Conservation (phyloP, 2,797 vertebrate species). For the Eulemur rubriventer region DNA sequence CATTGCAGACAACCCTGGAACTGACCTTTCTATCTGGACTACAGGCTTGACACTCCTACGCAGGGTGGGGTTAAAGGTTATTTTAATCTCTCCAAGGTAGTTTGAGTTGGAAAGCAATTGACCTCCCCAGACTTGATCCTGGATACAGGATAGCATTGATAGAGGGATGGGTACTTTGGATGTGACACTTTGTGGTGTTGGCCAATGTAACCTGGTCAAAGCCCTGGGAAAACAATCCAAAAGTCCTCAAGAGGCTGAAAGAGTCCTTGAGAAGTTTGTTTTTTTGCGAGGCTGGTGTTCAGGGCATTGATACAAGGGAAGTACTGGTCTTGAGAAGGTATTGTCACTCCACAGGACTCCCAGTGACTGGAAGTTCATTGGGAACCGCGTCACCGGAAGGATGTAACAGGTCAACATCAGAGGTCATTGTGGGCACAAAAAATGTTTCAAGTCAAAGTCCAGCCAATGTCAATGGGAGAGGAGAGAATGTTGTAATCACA, state of each 20-base stretch:
- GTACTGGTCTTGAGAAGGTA: background rate
- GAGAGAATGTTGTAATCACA: background rate
- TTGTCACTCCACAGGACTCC: background rate
- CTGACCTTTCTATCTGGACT: background rate
- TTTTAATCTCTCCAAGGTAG: background rate
- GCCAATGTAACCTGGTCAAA: background rate
- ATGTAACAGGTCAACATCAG: background rate
- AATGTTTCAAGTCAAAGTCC: background rate
- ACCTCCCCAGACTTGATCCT: background rate
- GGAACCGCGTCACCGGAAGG: background rate
- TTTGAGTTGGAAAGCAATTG: background rate
- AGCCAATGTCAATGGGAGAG: background rate
- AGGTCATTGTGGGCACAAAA: background rate
- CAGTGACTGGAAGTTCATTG: rapidly evolving
- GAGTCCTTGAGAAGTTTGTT: background rate
- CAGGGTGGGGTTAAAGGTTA: background rate
- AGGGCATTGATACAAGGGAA: background rate
- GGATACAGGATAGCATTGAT: background rate
- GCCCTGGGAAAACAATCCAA: background rate
- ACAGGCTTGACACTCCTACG: background rate
- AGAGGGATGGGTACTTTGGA: background rate
- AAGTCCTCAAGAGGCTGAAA: background rate
- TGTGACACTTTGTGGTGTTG: background rate
- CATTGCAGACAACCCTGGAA: background rate
- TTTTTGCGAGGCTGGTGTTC: background rate